Conservation (phyloP, 2,888 invertebrate genomes). For the Periphyllus acericola region DNA sequence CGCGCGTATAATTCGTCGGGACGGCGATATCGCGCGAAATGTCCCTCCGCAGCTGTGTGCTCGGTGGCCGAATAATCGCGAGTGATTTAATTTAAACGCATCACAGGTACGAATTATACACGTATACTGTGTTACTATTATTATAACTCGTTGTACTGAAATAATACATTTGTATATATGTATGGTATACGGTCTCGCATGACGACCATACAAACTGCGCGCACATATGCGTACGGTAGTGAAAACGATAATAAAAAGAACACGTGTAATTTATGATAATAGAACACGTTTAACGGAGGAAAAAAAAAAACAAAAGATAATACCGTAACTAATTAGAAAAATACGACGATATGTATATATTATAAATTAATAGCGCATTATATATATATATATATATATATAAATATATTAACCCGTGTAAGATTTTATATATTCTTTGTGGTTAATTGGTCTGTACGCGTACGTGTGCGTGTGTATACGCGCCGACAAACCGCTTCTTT, state of each 20-base stretch:
- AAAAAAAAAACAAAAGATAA: constrained; percentile 3
- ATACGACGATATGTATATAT: not conserved
- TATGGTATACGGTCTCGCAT: not conserved
- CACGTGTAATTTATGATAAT: constrained; percentile 58
- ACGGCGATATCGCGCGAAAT: no score
- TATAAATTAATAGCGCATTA: no score
- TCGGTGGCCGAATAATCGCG: not conserved
- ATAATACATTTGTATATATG: not conserved
- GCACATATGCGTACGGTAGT: not conserved
- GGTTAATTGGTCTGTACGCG: constrained; percentile 31
- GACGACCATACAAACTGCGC: not conserved
- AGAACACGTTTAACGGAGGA: constrained; percentile 31
- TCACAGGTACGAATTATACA: no score
- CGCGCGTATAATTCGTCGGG: no score
- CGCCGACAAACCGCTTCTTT: constrained; percentile 43
- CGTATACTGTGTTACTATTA: no score
- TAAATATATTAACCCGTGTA: not conserved
- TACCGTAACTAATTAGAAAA: constrained; percentile 57
- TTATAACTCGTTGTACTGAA: not conserved
- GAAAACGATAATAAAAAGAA: constrained; percentile 45
- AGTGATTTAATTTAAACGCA: no score
- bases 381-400: not conserved
- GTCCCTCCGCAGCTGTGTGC: no score
- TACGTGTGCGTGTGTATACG: not conserved
- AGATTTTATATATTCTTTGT: constrained; percentile 32